phyloP scores from a whole-genome alignment of 2,888 invertebrate genomes.

The Lordiphosa fenestrarum region DNA sequence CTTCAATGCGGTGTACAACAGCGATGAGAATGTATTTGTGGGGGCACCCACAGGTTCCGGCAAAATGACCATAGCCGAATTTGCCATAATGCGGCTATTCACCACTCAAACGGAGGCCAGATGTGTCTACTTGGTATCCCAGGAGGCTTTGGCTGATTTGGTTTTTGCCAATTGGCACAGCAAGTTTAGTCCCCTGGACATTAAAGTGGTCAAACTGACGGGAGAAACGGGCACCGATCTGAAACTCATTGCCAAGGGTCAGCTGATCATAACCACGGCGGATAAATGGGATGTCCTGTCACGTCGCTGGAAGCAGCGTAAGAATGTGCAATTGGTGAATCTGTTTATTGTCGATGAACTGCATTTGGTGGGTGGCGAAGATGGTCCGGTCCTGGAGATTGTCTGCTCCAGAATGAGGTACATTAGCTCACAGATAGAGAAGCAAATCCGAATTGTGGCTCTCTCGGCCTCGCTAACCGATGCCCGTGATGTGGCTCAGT shows the following conservation, averaged over 20 bases:
- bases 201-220: slow-evolving; percentile 92
- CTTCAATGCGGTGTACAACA: slow-evolving; percentile 98
- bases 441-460: slow-evolving; percentile 95
- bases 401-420: slow-evolving; percentile 96
- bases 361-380: slow-evolving; percentile 93
- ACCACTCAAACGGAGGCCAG: slow-evolving; percentile 85
- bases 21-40: slow-evolving; percentile 98
- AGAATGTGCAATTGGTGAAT: slow-evolving; percentile 98
- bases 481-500: slow-evolving; percentile 96
- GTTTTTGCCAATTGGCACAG: slow-evolving; percentile 95
- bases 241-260: slow-evolving; percentile 94
- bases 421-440: slow-evolving; percentile 96
- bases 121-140: slow-evolving; percentile 96
- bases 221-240: slow-evolving; percentile 99
- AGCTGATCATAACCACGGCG: slow-evolving; percentile 97
- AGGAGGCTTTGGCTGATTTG: slow-evolving; percentile 93
- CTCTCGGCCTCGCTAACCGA: slow-evolving; percentile 96
- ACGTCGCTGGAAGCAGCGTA: slow-evolving; percentile 98
- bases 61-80: slow-evolving; percentile 97
- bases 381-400: slow-evolving; percentile 96
- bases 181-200: slow-evolving; percentile 91
- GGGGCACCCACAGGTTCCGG: slow-evolving; percentile 95
- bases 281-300: slow-evolving; percentile 99
- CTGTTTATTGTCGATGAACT: slow-evolving; percentile 98
- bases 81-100: slow-evolving; percentile 94